Conservation (phyloP, 2,113 vertebrate genomes). For the Ariopsis seemanni region DNA sequence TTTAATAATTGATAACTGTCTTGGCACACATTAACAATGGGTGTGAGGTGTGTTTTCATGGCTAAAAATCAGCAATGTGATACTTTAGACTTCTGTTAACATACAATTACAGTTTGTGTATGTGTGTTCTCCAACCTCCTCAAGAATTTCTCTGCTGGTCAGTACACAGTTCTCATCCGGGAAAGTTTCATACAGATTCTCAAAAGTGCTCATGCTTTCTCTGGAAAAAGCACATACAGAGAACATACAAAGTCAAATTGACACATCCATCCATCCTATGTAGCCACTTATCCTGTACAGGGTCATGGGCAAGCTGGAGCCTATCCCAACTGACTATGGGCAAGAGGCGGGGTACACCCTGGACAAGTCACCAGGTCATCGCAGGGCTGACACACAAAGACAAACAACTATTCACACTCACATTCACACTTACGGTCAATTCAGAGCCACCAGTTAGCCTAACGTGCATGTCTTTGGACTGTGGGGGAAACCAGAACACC, state of each 20-base stretch:
- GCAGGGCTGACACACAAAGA: too few relatives aligned
- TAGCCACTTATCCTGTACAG: too few relatives aligned
- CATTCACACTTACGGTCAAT: too few relatives aligned
- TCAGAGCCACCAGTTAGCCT: too few relatives aligned
- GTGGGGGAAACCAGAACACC: too few relatives aligned
- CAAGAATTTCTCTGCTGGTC: conserved; percentile 76
- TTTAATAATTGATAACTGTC: not conserved
- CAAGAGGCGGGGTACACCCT: too few relatives aligned
- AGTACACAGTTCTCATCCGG: conserved; percentile 85
- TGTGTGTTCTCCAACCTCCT: conserved; percentile 70
- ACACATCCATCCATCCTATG: too few relatives aligned
- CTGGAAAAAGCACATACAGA: conserved; percentile 62
- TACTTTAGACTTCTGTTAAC: not conserved
- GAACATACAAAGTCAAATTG: not conserved
- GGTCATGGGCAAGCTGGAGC: too few relatives aligned
- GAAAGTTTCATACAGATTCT: conserved; percentile 82
- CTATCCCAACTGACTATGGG: too few relatives aligned
- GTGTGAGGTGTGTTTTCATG: not conserved
- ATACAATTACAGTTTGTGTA: not conserved
- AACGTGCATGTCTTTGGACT: too few relatives aligned
- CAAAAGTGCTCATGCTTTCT: conserved; percentile 75
- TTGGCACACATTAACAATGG: not conserved
- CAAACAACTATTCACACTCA: too few relatives aligned
- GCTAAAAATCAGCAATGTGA: not conserved
- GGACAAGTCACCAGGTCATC: too few relatives aligned